Conservation (phyloP, 2,113 vertebrate species). For the Ibidorhyncha struthersii region DNA sequence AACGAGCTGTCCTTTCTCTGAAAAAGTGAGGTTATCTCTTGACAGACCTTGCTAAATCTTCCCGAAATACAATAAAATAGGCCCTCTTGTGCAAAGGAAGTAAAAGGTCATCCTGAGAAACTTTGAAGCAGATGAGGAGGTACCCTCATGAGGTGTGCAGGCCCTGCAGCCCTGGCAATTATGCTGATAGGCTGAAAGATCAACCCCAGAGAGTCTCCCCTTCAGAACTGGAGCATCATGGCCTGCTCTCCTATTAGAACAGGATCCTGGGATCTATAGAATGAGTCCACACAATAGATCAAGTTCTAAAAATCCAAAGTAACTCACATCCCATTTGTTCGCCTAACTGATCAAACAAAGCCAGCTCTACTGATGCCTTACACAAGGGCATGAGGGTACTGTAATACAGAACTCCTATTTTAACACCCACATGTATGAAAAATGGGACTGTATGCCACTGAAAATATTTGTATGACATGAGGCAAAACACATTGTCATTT, state of each 20-base stretch:
- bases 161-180: not conserved
- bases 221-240: not conserved
- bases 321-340: not conserved
- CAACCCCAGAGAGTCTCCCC: not conserved
- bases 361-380: not conserved
- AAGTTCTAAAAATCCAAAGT: not conserved
- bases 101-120: not conserved
- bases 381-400: fast-evolving
- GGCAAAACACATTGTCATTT: not conserved
- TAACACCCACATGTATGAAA: not conserved
- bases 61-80: not conserved
- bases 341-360: not conserved
- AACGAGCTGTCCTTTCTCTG: not conserved
- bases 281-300: not conserved
- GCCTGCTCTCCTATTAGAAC: not conserved
- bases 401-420: not conserved
- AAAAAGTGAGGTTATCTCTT: not conserved
- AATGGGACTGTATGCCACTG: not conserved
- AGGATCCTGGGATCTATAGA: not conserved
- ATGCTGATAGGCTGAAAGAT: not conserved
- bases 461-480: not conserved
- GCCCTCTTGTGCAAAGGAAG: not conserved
- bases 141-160: not conserved
- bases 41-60: not conserved
- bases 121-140: not conserved